These are phyloP conservation scores for Diorhabda sublineata DNA, from an alignment of 1,140 invertebrate genomes.

Conservation along the genomic window DNA sequence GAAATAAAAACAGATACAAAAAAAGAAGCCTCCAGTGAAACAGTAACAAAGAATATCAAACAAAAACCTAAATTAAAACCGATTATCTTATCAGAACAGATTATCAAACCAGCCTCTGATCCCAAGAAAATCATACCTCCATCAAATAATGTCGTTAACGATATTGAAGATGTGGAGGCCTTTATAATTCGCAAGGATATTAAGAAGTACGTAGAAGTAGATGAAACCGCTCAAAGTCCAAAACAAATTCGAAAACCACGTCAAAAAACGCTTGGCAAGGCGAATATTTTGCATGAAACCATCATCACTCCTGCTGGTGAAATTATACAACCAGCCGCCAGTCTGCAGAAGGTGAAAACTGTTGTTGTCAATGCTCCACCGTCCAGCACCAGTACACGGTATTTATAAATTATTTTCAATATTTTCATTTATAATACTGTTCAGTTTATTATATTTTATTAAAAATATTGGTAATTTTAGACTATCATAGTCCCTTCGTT, in stretches of 20 bases:
- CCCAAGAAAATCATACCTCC: constrained; percentile 32
- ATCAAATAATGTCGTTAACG: constrained; percentile 15
- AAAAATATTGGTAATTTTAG: no score
- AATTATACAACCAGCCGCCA: constrained; percentile 40
- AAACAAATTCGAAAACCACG: constrained; percentile 6
- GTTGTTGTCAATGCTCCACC: neutral
- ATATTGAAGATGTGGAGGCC: constrained; percentile 43
- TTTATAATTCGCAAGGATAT: constrained; percentile 43
- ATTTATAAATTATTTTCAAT: neutral
- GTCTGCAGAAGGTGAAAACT: constrained; percentile 7
- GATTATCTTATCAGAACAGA: constrained; percentile 43
- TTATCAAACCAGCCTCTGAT: constrained; percentile 37
- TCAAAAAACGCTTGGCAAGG: constrained; percentile 29
- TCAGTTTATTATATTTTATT: no score
- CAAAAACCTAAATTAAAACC: constrained; percentile 28
- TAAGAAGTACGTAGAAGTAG: constrained; percentile 31
- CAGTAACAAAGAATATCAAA: neutral
- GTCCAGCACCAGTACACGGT: neutral
- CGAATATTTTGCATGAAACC: constrained; percentile 45
- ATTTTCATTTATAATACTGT: no score
- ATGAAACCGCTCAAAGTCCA: constrained; percentile 3
- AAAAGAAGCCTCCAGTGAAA: neutral
- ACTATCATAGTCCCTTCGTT: no score
- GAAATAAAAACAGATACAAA: constrained; percentile 13
- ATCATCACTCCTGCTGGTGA: constrained; percentile 43